These are phyloP conservation scores for Meloidogyne chitwoodi DNA, from an alignment of 1,140 invertebrate species.

Conservation along the genomic window DNA sequence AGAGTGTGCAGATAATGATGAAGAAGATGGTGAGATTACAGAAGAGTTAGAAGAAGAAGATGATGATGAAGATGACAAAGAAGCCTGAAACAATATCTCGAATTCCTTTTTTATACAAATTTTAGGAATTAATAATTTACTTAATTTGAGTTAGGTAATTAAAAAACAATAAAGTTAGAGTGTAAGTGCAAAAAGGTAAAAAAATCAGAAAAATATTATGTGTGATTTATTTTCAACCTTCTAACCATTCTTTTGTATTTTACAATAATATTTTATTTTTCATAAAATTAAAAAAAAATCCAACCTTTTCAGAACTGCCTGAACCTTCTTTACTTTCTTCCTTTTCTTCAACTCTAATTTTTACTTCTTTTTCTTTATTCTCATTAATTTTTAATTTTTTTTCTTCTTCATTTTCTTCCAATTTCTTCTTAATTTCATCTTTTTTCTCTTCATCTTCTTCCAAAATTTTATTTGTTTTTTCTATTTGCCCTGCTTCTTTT, in stretches of 20 bases:
- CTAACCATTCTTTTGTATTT: not conserved
- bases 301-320: not conserved
- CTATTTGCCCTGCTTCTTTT: not conserved
- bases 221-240: not conserved
- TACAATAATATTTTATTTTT: not conserved
- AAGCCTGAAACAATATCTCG: conserved; percentile 8
- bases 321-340: not conserved
- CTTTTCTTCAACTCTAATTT: not conserved
- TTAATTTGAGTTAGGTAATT: conserved; percentile 7
- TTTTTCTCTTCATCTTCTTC: not conserved
- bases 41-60: not conserved
- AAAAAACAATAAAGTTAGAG: not conserved
- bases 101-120: conserved; percentile 3
- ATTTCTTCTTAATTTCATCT: not conserved
- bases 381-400: not conserved
- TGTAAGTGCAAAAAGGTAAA: not conserved
- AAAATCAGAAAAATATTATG: not conserved
- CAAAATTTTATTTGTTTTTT: not conserved
- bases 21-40: not conserved
- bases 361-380: not conserved
- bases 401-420: not conserved
- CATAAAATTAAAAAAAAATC: too few species aligned
- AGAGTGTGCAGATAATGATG: not conserved
- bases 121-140: not conserved
- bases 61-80: not conserved